Evolutionary conservation across 2,113 vertebrate species (phyloP).

Genomic region (Malurus elegans): DNA sequence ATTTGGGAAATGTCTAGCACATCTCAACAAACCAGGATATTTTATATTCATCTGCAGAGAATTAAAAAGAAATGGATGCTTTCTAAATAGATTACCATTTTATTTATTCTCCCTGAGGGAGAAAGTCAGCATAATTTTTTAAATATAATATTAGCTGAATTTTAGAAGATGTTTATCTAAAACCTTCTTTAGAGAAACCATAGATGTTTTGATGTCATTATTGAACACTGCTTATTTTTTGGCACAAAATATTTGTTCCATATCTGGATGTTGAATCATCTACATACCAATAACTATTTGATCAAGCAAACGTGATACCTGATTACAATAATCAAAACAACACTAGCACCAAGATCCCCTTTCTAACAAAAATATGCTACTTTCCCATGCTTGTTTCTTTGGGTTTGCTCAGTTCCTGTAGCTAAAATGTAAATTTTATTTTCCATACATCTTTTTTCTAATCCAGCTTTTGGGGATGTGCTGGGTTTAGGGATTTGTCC

Average conservation of each 20-base stretch:
- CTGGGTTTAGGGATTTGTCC: not conserved
- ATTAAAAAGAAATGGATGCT: not conserved
- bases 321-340: not conserved
- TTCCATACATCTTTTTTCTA: not conserved
- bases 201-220: not conserved
- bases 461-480: not conserved
- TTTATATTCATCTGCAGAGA: not conserved
- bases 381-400: not conserved
- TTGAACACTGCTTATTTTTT: not conserved
- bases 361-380: not conserved
- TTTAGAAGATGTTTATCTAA: not conserved
- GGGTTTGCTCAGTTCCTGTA: not conserved
- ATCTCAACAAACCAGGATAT: not conserved
- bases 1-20: slow-evolving; percentile 16
- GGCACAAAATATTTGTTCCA: not conserved
- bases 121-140: not conserved
- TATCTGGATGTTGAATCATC: not conserved
- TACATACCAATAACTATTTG: not conserved
- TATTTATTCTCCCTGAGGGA: not conserved
- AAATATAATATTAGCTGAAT: not conserved
- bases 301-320: not conserved
- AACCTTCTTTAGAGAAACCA: not conserved
- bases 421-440: not conserved
- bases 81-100: not conserved
- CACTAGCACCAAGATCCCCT: not conserved